Evolutionary conservation across 2,113 vertebrate genomes (phyloP).

Genomic region (Kryptolebias marmoratus): DNA sequence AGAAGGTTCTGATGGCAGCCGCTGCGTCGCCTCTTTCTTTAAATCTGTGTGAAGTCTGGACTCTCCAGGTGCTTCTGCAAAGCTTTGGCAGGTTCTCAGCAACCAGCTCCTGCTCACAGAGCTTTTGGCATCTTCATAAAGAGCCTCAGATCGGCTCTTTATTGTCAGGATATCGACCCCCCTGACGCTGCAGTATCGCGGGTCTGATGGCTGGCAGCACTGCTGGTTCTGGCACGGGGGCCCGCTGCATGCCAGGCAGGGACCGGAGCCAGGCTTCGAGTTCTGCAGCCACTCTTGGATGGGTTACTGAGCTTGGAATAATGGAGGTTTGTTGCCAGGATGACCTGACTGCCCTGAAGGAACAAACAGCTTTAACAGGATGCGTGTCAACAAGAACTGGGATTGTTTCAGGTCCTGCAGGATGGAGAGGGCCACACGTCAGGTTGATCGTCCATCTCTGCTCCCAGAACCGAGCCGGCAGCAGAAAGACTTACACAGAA

Average conservation of each 20-base stretch:
- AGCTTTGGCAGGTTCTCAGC: constrained; percentile 68
- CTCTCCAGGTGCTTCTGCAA: constrained; percentile 50
- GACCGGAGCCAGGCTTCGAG: constrained; percentile 48
- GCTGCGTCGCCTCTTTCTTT: constrained; percentile 39
- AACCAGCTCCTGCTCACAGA: constrained; percentile 30
- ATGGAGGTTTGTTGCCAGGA: constrained; percentile 29
- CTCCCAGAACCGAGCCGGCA: too few species aligned
- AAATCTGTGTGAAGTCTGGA: constrained; percentile 46
- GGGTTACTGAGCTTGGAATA: constrained; percentile 5
- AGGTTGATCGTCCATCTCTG: too few species aligned
- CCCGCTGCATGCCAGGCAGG: constrained; percentile 38
- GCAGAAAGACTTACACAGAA: too few species aligned
- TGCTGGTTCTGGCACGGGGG: constrained; percentile 37
- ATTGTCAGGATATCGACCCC: constrained; percentile 19
- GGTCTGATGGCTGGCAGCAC: constrained; percentile 10
- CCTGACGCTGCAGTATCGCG: constrained; percentile 24
- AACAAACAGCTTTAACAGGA: constrained; percentile 32
- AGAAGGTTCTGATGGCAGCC: constrained; percentile 34
- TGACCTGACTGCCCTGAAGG: constrained; percentile 36
- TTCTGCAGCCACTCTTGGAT: constrained; percentile 33
- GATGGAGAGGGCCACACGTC: neutral
- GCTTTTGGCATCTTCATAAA: constrained; percentile 12
- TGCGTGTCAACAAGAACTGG: constrained; percentile 41
- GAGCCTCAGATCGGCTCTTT: constrained; percentile 21
- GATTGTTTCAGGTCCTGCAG: constrained; percentile 31